phyloP scores from a whole-genome alignment of 2,888 invertebrate genomes.

The Drosophila mulleri region DNA sequence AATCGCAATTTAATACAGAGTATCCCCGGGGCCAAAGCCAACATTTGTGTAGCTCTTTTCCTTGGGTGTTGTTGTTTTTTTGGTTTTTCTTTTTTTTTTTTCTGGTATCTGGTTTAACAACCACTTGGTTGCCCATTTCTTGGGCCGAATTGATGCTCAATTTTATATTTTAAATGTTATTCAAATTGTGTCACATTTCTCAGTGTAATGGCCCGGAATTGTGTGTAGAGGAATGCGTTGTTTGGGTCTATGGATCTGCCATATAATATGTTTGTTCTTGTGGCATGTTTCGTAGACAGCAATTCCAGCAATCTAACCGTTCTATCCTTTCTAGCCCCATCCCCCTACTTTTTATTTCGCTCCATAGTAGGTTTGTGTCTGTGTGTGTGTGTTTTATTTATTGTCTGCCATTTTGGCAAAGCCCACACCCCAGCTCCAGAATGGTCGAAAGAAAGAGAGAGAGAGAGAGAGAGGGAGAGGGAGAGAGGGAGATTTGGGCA shows the following conservation, averaged over 20 bases:
- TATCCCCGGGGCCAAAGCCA: slow-evolving; percentile 4
- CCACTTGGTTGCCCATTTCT: slow-evolving; percentile 40
- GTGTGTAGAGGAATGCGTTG: slow-evolving; percentile 50
- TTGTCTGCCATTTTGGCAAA: slow-evolving; percentile 67
- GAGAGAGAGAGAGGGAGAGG: background rate
- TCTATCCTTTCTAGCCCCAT: slow-evolving; percentile 5
- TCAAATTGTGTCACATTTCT: slow-evolving; percentile 80
- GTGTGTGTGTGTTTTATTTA: slow-evolving; percentile 55
- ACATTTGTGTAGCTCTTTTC: background rate
- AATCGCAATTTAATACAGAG: slow-evolving; percentile 12
- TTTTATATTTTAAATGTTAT: slow-evolving; percentile 80
- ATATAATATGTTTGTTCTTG: slow-evolving; percentile 39
- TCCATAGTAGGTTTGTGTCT: background rate
- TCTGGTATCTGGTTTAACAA: slow-evolving; percentile 45
- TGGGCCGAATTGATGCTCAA: slow-evolving; percentile 73
- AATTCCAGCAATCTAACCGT: slow-evolving; percentile 36
- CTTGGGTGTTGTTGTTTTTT: background rate
- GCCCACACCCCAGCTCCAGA: background rate
- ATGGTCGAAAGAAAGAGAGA: no score
- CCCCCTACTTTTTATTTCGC: slow-evolving; percentile 10
- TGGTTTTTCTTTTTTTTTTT: no score
- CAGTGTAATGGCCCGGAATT: slow-evolving; percentile 80
- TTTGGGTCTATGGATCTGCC: slow-evolving; percentile 34
- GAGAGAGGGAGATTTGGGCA: slow-evolving; percentile 2
- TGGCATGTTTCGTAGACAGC: slow-evolving; percentile 50